A percentile compares a stretch with the other conserved stretches of the same genome.
These are phyloP conservation scores for Bradypus variegatus DNA, from an alignment of 2,797 vertebrate genomes.

Conservation along the genomic window DNA sequence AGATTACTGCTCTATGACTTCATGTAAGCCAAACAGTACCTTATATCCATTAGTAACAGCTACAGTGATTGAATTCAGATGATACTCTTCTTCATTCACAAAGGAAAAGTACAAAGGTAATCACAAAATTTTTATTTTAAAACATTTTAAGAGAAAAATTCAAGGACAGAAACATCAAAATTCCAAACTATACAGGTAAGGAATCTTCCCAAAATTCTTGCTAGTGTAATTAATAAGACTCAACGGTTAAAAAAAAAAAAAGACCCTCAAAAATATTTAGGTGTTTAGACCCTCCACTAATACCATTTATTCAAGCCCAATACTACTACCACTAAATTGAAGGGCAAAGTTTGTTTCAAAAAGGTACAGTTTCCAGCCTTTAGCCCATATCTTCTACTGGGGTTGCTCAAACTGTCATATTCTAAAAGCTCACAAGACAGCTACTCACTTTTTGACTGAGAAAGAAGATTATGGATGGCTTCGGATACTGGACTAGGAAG, in stretches of 20 bases:
- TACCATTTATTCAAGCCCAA: not conserved
- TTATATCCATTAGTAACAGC: not conserved
- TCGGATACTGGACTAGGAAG: not conserved
- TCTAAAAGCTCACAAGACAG: not conserved
- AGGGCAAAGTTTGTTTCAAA: not conserved
- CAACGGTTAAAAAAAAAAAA: not conserved
- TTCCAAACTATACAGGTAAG: not conserved
- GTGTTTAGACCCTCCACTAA: not conserved
- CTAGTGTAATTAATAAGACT: not conserved
- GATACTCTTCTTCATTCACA: not conserved
- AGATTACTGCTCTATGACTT: not conserved
- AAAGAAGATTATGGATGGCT: not conserved
- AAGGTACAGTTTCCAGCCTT: not conserved
- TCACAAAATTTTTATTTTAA: slow-evolving; percentile 27
- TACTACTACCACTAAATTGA: not conserved
- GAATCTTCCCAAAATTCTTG: not conserved
- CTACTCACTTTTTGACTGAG: not conserved
- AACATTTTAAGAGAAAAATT: not conserved
- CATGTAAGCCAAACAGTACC: not conserved
- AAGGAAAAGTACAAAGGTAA: not conserved
- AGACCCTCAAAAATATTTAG: not conserved
- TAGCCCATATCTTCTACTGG: not conserved
- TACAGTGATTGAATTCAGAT: not conserved
- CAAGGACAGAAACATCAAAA: slow-evolving; percentile 1
- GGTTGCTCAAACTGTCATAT: not conserved